Conservation (phyloP, 2,888 invertebrate species). For the Lycocerus yunnanus region DNA sequence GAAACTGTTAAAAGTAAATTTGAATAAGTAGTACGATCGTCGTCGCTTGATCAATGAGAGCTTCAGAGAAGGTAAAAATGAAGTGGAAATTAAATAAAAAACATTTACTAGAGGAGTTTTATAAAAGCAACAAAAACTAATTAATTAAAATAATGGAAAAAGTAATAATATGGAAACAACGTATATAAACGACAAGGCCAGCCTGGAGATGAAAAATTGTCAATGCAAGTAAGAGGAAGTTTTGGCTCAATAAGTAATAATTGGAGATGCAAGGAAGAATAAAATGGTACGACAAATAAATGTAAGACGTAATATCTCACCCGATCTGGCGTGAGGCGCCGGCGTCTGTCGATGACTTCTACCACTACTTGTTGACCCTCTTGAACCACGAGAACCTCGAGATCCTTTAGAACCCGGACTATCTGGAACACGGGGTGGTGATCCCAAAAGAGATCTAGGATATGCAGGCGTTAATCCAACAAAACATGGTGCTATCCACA, state of each 20-base stretch:
- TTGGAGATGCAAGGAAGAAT: not conserved
- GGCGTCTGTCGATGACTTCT: constrained; percentile 51
- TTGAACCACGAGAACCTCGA: constrained; percentile 42
- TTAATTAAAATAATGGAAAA: not conserved
- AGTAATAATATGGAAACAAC: not conserved
- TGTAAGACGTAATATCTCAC: constrained; percentile 34
- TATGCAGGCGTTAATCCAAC: constrained; percentile 48
- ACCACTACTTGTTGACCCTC: constrained; percentile 58
- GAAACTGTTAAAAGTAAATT: not conserved
- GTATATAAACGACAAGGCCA: not conserved
- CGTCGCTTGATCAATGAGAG: not conserved
- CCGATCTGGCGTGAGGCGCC: constrained; percentile 54
- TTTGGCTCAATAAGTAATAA: not conserved
- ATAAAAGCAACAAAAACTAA: not conserved
- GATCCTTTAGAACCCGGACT: constrained; percentile 54
- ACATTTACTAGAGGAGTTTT: not conserved
- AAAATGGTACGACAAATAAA: not conserved
- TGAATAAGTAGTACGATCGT: not conserved
- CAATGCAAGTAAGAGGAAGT: not conserved
- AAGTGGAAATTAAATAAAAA: not conserved
- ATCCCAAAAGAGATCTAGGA: constrained; percentile 42
- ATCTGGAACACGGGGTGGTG: constrained; percentile 58
- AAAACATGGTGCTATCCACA: constrained; percentile 69
- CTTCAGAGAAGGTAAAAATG: not conserved
- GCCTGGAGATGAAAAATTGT: not conserved